Conservation (phyloP, 2,888 invertebrate genomes). For the Microchrysa polita region DNA sequence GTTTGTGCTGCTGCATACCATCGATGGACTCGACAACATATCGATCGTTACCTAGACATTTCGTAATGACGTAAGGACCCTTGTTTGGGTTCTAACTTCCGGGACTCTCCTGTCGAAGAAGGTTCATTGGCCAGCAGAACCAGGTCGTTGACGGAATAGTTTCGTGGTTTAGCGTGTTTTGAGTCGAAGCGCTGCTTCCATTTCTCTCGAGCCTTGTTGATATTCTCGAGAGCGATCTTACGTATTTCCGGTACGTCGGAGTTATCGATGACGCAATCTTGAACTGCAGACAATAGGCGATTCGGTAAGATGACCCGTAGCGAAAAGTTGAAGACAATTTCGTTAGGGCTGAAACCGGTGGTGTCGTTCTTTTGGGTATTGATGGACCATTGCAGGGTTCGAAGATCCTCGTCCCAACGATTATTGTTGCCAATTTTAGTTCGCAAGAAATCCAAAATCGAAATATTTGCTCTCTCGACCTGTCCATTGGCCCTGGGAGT, state of each 20-base stretch:
- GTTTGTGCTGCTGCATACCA: not conserved
- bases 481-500: too few relatives aligned
- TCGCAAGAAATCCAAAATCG: too few relatives aligned
- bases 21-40: not conserved
- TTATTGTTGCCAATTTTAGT: not conserved
- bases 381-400: slow-evolving; percentile 49
- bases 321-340: slow-evolving; percentile 47
- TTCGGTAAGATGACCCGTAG: slow-evolving; percentile 44
- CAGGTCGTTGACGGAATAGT: not conserved
- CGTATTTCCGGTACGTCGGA: not conserved
- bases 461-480: too few relatives aligned
- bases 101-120: not conserved
- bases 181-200: slow-evolving; percentile 8
- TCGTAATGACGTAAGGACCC: not conserved
- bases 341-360: slow-evolving; percentile 49
- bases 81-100: not conserved
- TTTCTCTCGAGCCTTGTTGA: not conserved
- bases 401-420: slow-evolving; percentile 47
- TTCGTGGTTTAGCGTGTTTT: not conserved
- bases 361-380: slow-evolving; percentile 48
- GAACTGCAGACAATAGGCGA: slow-evolving; percentile 31
- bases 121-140: not conserved
- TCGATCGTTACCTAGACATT: too few relatives aligned
- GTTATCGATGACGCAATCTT: not conserved
- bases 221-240: not conserved